A percentile compares a stretch with the other conserved stretches of the same genome.
Conservation (phyloP, 92 coral and sea anemone genomes). For the Porites divaricata region DNA sequence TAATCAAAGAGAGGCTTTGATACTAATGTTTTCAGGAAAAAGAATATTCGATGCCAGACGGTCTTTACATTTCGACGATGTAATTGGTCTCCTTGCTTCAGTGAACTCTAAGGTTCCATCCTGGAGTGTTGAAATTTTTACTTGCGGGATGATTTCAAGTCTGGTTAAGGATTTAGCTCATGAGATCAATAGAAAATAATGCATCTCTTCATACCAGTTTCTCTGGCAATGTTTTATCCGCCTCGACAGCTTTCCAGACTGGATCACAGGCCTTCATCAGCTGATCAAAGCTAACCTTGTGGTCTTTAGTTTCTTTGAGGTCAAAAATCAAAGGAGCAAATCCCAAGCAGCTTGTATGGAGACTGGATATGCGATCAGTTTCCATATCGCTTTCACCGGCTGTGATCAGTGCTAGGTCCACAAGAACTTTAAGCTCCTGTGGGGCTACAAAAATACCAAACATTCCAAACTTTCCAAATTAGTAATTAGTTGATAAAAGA, state of each 20-base stretch:
- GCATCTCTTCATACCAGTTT: constrained; percentile 28
- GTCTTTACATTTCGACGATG: too few relatives aligned
- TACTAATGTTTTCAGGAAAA: too few relatives aligned
- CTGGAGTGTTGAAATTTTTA: too few relatives aligned
- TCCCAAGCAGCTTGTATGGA: constrained; percentile 73
- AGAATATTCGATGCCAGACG: too few relatives aligned
- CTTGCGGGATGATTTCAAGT: too few relatives aligned
- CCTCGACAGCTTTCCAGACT: constrained; percentile 67
- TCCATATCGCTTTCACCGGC: constrained; percentile 73
- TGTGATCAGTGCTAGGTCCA: constrained; percentile 76
- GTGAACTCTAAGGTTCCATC: too few relatives aligned
- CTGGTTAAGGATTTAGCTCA: too few relatives aligned
- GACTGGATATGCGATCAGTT: constrained; percentile 64
- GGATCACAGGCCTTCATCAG: constrained; percentile 64
- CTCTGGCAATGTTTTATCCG: constrained; percentile 40
- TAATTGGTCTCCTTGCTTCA: too few relatives aligned
- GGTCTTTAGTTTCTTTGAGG: constrained; percentile 10
- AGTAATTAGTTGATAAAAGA: too few relatives aligned
- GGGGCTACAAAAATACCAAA: constrained; percentile 3
- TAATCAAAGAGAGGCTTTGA: too few relatives aligned
- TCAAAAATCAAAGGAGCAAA: constrained; percentile 67
- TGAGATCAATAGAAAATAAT: too few relatives aligned
- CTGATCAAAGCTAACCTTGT: constrained; percentile 36
- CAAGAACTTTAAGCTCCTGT: constrained; percentile 68
- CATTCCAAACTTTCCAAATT: neutral